Percentiles rank a stretch among this genome's conserved stretches.
Conservation (phyloP, 2,888 invertebrate species). For the Polia nebulosa region DNA sequence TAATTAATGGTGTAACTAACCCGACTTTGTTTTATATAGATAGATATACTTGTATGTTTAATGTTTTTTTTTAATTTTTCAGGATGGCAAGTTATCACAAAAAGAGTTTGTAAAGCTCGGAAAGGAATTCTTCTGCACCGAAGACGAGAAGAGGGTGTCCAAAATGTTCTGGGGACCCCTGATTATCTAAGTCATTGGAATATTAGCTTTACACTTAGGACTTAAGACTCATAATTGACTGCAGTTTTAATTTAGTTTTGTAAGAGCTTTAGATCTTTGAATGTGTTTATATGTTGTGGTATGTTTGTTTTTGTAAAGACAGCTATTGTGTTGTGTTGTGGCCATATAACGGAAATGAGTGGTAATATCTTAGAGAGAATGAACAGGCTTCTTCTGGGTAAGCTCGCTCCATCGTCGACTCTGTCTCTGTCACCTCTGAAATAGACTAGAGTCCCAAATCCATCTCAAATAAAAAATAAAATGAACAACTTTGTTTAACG, state of each 20-base stretch:
- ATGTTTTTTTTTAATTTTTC: constrained; percentile 51
- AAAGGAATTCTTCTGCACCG: constrained; percentile 95
- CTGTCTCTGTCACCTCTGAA: too few relatives aligned
- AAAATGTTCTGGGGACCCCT: constrained; percentile 97
- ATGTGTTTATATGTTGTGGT: not conserved
- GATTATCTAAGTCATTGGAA: constrained; percentile 83
- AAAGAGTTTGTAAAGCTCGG: constrained; percentile 96
- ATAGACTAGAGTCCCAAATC: too few relatives aligned
- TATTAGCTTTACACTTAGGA: constrained; percentile 32
- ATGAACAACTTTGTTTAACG: too few relatives aligned
- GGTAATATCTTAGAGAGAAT: too few relatives aligned
- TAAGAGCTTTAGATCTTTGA: constrained; percentile 12
- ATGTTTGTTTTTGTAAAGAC: constrained; percentile 12
- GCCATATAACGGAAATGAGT: too few relatives aligned
- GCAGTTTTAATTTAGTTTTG: constrained; percentile 25
- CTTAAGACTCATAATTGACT: constrained; percentile 54
- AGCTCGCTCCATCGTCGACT: too few relatives aligned
- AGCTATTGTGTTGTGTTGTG: not conserved
- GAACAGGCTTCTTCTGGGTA: too few relatives aligned
- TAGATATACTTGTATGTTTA: not conserved
- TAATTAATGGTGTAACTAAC: too few relatives aligned
- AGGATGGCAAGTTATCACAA: constrained; percentile 94
- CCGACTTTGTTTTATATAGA: too few relatives aligned
- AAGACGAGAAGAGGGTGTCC: constrained; percentile 94
- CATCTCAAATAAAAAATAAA: too few relatives aligned